A percentile compares a stretch with the other conserved stretches of the same genome.
These are phyloP conservation scores for Palythoa grandis DNA, from an alignment of 92 coral and sea anemone species.

Conservation along the genomic window DNA sequence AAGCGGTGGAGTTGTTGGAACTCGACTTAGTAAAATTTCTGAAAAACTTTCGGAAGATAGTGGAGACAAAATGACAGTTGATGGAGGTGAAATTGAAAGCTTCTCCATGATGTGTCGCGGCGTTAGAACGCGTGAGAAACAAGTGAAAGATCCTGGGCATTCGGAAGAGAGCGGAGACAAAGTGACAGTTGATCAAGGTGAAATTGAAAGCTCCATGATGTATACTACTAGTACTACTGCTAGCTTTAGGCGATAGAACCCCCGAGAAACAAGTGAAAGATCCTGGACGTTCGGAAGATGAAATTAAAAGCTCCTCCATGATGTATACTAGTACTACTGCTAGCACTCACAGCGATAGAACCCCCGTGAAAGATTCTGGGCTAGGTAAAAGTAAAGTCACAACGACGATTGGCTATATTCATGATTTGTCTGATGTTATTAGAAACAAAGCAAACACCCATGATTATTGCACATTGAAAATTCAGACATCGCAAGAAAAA, in stretches of 20 bases:
- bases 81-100: constrained; percentile 18
- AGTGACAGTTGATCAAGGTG: constrained; percentile 13
- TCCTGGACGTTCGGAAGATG: constrained; percentile 15
- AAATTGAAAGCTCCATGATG: constrained; percentile 19
- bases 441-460: constrained; percentile 22
- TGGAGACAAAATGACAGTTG: constrained; percentile 20
- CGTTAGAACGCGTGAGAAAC: constrained; percentile 25
- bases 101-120: background rate
- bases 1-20: constrained; percentile 22
- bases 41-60: constrained; percentile 29
- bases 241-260: background rate
- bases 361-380: constrained; percentile 18
- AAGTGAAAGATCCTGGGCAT: constrained; percentile 17
- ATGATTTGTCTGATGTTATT: constrained; percentile 18
- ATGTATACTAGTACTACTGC: constrained; percentile 19
- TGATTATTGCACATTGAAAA: constrained; percentile 19
- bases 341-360: constrained; percentile 6
- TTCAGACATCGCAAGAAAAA: constrained; percentile 24
- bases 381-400: constrained; percentile 13
- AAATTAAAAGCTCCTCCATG: constrained; percentile 23
- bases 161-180: constrained; percentile 23
- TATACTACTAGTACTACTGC: background rate
- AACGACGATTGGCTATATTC: constrained; percentile 32
- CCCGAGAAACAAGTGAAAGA: constrained; percentile 21
- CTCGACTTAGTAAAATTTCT: constrained; percentile 16